A percentile compares a stretch with the other conserved stretches of the same genome.
phyloP scores from a whole-genome alignment of 1,140 invertebrate species.

The Macrostomum lignano region DNA sequence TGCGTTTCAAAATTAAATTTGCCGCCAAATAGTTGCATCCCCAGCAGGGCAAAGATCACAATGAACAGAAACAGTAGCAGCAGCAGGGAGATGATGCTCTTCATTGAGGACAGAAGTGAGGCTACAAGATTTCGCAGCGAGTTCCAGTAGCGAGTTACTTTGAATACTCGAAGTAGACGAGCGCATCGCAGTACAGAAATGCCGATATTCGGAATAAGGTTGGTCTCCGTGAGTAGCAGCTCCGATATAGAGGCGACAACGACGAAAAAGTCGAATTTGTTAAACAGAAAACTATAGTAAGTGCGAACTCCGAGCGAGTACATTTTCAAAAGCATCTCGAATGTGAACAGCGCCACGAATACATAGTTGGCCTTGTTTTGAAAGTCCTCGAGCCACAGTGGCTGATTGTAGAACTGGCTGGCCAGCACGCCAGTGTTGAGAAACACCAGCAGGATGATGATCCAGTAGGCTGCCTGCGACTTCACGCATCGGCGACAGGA shows the following conservation, averaged over 20 bases:
- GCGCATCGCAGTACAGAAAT: conserved; percentile 36
- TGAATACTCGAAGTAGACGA: conserved; percentile 35
- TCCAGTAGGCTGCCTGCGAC: conserved; percentile 92
- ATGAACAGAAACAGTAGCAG: conserved; percentile 92
- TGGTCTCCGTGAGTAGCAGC: conserved; percentile 31
- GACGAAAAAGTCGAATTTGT: conserved; percentile 38
- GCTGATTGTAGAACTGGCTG: conserved; percentile 84
- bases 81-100: conserved; percentile 83
- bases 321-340: conserved; percentile 99
- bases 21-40: conserved; percentile 45
- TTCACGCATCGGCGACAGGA: conserved; percentile 74
- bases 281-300: conserved; percentile 36
- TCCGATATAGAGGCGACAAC: conserved; percentile 34
- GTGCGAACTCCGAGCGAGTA: conserved; percentile 69
- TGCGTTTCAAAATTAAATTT: conserved; percentile 32
- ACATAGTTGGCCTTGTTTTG: conserved; percentile 83
- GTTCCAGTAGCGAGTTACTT: conserved; percentile 60
- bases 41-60: conserved; percentile 87
- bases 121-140: conserved; percentile 87
- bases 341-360: conserved; percentile 80
- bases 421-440: conserved; percentile 41
- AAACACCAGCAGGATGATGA: conserved; percentile 76
- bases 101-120: conserved; percentile 84
- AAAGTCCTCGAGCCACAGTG: conserved; percentile 69
- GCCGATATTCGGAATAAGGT: conserved; percentile 34